Evolutionary conservation across 2,113 vertebrate species (phyloP).

Genomic region (Excalfactoria chinensis): DNA sequence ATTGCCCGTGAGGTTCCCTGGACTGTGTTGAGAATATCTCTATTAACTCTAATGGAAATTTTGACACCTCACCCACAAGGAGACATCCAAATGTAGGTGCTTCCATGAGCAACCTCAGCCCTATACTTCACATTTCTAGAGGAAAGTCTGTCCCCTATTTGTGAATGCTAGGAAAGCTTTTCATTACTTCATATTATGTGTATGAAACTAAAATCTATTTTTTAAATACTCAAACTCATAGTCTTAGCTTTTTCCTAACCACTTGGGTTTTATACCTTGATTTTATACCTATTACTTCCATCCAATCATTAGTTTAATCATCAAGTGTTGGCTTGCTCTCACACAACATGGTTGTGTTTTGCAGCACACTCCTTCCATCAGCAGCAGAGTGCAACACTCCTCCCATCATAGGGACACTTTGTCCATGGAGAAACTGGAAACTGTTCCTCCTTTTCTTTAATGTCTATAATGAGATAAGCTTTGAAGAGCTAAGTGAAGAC

Average conservation of each 20-base stretch:
- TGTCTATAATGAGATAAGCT: not conserved
- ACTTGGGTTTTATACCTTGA: not conserved
- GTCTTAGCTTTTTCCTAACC: not conserved
- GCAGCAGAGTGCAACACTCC: not conserved
- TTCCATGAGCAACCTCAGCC: not conserved
- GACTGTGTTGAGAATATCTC: not conserved
- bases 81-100: not conserved
- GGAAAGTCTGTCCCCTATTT: not conserved
- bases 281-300: not conserved
- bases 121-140: not conserved
- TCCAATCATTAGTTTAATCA: not conserved
- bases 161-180: not conserved
- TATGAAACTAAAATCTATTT: not conserved
- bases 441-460: not conserved
- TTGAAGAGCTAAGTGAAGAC: not conserved
- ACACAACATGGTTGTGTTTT: accelerated
- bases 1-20: not conserved
- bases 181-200: not conserved
- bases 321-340: not conserved
- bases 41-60: not conserved
- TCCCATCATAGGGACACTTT: not conserved
- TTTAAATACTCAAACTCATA: not conserved
- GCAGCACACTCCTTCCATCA: not conserved
- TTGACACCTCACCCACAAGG: not conserved
- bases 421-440: not conserved